Base-by-base conservation (phyloP, 2,888 invertebrate genomes). In the Portevinia maculata region DNA sequence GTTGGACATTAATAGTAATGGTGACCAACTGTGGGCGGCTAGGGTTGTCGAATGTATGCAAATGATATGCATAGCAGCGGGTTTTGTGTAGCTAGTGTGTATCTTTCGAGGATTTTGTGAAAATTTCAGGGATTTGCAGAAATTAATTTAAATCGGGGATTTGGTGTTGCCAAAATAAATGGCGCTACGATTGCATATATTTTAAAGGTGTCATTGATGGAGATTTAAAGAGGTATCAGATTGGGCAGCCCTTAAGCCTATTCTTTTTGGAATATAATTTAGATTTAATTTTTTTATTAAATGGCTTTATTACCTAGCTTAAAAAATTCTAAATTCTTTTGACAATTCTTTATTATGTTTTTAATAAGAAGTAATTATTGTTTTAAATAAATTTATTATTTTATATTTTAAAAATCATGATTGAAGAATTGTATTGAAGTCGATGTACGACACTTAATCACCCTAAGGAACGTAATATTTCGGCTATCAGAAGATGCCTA, bases 81-180 rank as follows among this genome's bases (percentile, higher is more conserved):
- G 11, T 21, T 5, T 37, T 15, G 48, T 39, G 57, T 64, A 19
- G 32, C 8, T 15, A 8, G 50, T n/a, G 34, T 39, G 62, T 74
- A 34, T 60, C 64, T 55, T 76, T 53, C n/a, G 64, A 53, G 64
- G 75, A 81, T 69, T 81, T 69, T 24, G 64, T 64, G 57, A 50
- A 81, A 30, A 81, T 81, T 81, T 75, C 64, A 32, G 76, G 83
- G 83, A 76, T 78, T 83, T 83, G 46, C 71, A 57, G 48, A 83
- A 83, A 83, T 83, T 83, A 78, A 83, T 83, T 83, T 83, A 71
- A 83, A 83, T 73, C 71, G 71, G 65, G 71, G 76, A 67, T 71
- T 78, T 83, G n/a, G 70, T 39, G 64, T 53, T 50, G 52, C 65
- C 64, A 13, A 44, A 70, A 81, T 71, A 59, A 67, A 67, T 83